Conservation (phyloP, 2,888 invertebrate genomes). For the Podabrus alpinus region DNA sequence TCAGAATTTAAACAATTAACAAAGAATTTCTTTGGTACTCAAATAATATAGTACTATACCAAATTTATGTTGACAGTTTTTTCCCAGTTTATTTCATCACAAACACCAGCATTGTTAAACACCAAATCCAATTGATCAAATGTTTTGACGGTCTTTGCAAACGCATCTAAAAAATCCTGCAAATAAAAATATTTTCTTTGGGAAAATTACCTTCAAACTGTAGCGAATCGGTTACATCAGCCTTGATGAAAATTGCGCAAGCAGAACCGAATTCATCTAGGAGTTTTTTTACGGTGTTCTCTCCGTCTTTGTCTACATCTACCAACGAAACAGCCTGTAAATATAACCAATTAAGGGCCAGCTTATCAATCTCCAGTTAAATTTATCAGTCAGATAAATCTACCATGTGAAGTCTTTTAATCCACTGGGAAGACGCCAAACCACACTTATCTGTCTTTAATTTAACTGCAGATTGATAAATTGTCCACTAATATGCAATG, state of each 20-base stretch:
- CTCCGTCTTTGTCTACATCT: slow-evolving; percentile 55
- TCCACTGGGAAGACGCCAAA: no score
- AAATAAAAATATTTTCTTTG: not conserved
- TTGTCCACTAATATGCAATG: no score
- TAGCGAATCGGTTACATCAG: slow-evolving; percentile 73
- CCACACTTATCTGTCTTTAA: no score
- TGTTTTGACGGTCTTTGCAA: not conserved
- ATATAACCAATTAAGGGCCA: not conserved
- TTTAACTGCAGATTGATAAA: no score
- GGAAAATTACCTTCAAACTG: slow-evolving; percentile 67
- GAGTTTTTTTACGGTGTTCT: slow-evolving; percentile 64
- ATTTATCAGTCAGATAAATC: no score
- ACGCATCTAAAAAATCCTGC: not conserved
- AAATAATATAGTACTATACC: not conserved
- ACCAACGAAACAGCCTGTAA: slow-evolving; percentile 45
- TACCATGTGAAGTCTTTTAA: no score
- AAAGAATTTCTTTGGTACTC: not conserved
- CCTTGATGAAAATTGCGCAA: slow-evolving; percentile 69
- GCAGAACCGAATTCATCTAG: slow-evolving; percentile 68
- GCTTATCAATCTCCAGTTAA: no score
- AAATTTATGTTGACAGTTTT: not conserved
- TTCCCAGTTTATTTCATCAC: not conserved
- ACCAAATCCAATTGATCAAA: slow-evolving; percentile 1
- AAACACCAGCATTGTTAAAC: not conserved
- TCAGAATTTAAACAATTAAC: not conserved